These are phyloP conservation scores for Macrobrachium rosenbergii DNA, from an alignment of 1,140 invertebrate genomes.

Conservation along the genomic window DNA sequence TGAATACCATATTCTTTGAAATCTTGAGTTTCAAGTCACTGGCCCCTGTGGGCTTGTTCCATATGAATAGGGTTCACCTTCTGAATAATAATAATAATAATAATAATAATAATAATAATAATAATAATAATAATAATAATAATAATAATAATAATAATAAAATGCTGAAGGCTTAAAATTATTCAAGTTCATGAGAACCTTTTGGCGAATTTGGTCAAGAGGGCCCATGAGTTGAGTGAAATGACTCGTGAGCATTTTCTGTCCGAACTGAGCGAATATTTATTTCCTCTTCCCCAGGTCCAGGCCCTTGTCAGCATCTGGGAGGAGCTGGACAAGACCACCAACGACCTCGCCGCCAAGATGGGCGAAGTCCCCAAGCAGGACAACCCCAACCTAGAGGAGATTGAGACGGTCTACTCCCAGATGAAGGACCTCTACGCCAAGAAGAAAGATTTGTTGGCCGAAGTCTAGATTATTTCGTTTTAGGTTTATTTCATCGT, in stretches of 20 bases:
- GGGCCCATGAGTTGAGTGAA: background rate
- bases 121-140: background rate
- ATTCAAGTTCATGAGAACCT: background rate
- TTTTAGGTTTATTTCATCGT: background rate
- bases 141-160: background rate
- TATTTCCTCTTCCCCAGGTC: constrained; percentile 32
- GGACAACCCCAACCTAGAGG: constrained; percentile 63
- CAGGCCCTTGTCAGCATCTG: constrained; percentile 59
- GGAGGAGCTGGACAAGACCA: constrained; percentile 63
- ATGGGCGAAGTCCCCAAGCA: constrained; percentile 59
- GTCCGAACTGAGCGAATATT: background rate
- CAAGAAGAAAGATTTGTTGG: constrained; percentile 65
- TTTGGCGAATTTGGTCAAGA: too few relatives aligned
- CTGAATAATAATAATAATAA: too few relatives aligned
- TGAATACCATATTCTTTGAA: too few relatives aligned
- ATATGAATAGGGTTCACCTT: too few relatives aligned
- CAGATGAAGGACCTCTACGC: constrained; percentile 60
- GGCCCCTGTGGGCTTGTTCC: too few relatives aligned
- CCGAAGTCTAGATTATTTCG: constrained; percentile 40
- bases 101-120: background rate
- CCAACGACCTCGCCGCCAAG: constrained; percentile 58
- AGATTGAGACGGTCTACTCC: constrained; percentile 63
- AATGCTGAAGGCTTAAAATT: background rate
- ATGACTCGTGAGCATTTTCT: background rate
- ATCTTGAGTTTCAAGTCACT: too few relatives aligned